Conservation (phyloP, 2,888 invertebrate genomes). For the Ditylenchus weischeri region DNA sequence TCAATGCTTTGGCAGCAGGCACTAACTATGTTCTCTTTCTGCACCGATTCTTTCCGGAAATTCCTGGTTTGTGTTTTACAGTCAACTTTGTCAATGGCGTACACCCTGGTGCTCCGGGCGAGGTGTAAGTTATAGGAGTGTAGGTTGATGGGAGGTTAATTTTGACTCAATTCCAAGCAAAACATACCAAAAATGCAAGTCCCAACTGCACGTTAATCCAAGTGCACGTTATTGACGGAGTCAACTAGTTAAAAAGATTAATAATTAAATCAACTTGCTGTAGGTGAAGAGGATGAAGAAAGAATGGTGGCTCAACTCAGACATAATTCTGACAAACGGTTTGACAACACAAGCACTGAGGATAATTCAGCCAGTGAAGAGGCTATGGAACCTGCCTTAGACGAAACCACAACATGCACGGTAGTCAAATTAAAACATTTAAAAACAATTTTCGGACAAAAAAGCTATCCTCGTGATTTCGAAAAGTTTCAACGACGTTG, state of each 20-base stretch:
- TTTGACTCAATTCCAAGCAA: no score
- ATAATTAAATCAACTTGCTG: background rate
- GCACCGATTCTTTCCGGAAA: constrained; percentile 32
- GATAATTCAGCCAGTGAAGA: background rate
- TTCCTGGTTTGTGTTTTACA: constrained; percentile 16
- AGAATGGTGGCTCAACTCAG: constrained; percentile 27
- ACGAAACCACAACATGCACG: background rate
- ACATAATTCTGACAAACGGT: no score
- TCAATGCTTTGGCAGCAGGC: constrained; percentile 24
- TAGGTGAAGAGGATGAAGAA: constrained; percentile 22
- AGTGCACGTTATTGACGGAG: background rate
- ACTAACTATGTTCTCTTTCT: constrained; percentile 30
- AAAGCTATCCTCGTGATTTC: no score
- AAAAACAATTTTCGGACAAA: no score
- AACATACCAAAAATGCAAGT: no score
- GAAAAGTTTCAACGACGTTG: no score
- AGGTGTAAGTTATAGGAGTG: no score
- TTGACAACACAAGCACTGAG: background rate
- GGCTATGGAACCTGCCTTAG: background rate
- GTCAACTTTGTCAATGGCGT: no score
- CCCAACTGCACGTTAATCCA: no score
- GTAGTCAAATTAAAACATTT: background rate
- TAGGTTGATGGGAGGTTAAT: no score
- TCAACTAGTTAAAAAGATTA: background rate
- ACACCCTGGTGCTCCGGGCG: no score